Base-by-base conservation (phyloP, 2,113 vertebrate genomes). In the Kryptolebias marmoratus region DNA sequence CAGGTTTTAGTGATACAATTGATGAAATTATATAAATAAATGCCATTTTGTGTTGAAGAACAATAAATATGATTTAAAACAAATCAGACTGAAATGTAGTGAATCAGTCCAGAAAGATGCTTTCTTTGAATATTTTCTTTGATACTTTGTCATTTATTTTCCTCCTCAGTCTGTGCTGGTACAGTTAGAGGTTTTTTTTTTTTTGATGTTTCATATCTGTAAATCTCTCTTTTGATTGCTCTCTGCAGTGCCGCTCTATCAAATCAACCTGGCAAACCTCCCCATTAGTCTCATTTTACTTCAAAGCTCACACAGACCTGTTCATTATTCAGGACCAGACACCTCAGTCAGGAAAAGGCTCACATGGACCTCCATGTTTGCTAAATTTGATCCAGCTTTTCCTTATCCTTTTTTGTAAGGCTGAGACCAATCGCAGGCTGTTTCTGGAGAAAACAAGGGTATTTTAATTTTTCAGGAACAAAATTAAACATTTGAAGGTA, bases 261-360 rank as follows among this genome's bases (percentile, higher is more conserved):
- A 76, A 81, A 85, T 88, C 79, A 86, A 59, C 79, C 76, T 76
- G 78, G 76, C 59, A 71, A 58, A 73, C 54, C 36, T 55, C 22
- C 69, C 48, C 69, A 78, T 84, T 76, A 86, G 61, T 61, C 56
- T 30, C n/a, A 27, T 54, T 57, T 66, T 39, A 60, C 27, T 5
- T 68, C 64, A 56, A 65, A 70, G 57, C 13, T 42, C 54, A 72
- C 28, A 60, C 67, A 80, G 77, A 73, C 67, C 64, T 11, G 11
- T 27, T 28, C 54, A 69, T 78, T 64, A 75, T 79, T 53, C 59
- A 77, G 72, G 56, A 67, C 42, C 82, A 77, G 71, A 83, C 48
- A 68, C 65, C 39, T 75, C 11, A 32, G 64, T 73, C 52, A 76
- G 12, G 32, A 55, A 3, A 60, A 36, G 39, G n/a, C 54, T 78